phyloP scores from a whole-genome alignment of 2,113 vertebrate species.

The Rhinoptilus africanus region DNA sequence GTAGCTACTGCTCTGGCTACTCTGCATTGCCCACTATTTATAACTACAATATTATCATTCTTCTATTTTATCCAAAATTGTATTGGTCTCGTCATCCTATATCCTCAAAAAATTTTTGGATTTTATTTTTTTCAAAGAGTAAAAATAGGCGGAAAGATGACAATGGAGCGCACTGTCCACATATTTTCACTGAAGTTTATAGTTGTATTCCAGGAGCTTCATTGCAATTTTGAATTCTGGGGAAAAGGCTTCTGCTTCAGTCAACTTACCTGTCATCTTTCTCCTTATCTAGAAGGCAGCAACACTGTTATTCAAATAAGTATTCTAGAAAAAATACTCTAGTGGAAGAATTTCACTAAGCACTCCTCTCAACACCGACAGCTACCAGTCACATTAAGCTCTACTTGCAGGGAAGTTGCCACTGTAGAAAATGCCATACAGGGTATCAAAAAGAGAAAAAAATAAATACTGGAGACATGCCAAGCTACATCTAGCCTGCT shows the following conservation, averaged over 20 bases:
- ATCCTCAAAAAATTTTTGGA: not conserved
- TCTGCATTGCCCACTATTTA: not conserved
- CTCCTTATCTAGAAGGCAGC: not conserved
- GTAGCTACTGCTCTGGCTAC: not conserved
- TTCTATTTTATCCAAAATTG: not conserved
- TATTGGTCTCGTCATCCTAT: not conserved
- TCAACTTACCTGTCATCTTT: not conserved
- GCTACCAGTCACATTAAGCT: not conserved
- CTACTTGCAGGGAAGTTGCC: not conserved
- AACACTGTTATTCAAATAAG: not conserved
- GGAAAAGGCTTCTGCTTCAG: not conserved
- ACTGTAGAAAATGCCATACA: not conserved
- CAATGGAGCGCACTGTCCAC: not conserved
- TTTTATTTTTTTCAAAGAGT: not conserved
- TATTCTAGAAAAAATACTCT: not conserved
- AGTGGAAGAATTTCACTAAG: not conserved
- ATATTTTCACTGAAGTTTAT: not conserved
- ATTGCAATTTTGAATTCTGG: not conserved
- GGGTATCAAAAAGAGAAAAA: not conserved
- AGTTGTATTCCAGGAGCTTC: not conserved
- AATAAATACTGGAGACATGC: not conserved
- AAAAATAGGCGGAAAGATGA: not conserved
- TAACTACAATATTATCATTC: not conserved
- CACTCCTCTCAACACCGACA: not conserved
- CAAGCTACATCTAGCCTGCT: not conserved